These are phyloP conservation scores for Darwinula stevensoni DNA, from an alignment of 2,888 invertebrate species.

Conservation along the genomic window DNA sequence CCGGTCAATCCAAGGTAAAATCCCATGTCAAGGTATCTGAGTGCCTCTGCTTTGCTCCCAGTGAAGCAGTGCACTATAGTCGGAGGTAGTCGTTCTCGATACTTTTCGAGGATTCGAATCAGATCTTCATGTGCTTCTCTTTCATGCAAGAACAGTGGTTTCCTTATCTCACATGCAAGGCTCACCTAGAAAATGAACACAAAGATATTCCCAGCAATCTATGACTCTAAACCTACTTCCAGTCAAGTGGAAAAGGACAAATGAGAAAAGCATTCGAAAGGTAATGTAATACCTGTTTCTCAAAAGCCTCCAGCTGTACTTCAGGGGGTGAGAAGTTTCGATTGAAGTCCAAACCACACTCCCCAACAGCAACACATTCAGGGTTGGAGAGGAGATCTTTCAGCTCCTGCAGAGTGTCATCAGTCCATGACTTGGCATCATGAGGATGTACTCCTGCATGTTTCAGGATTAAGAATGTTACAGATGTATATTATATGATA, in stretches of 20 bases:
- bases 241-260: constrained; percentile 6
- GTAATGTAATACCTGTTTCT: constrained; percentile 33
- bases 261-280: background rate
- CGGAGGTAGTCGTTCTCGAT: constrained; percentile 31
- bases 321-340: constrained; percentile 74
- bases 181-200: constrained; percentile 28
- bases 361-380: constrained; percentile 76
- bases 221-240: background rate
- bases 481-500: constrained; percentile 1
- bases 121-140: constrained; percentile 67
- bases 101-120: constrained; percentile 32
- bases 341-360: constrained; percentile 79
- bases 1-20: constrained; percentile 58
- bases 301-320: constrained; percentile 55
- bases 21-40: constrained; percentile 48
- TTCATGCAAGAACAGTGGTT: constrained; percentile 69
- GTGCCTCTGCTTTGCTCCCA: constrained; percentile 54
- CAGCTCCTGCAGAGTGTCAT: constrained; percentile 26
- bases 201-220: too few species aligned
- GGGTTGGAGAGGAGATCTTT: constrained; percentile 40
- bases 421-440: constrained; percentile 66
- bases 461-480: constrained; percentile 3
- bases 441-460: constrained; percentile 55
- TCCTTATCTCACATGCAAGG: constrained; percentile 53
- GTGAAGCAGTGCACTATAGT: constrained; percentile 73